phyloP scores from a whole-genome alignment of 30 jellyfish, hydroid and myxozoan genomes.

The Chironex yamaguchii region DNA sequence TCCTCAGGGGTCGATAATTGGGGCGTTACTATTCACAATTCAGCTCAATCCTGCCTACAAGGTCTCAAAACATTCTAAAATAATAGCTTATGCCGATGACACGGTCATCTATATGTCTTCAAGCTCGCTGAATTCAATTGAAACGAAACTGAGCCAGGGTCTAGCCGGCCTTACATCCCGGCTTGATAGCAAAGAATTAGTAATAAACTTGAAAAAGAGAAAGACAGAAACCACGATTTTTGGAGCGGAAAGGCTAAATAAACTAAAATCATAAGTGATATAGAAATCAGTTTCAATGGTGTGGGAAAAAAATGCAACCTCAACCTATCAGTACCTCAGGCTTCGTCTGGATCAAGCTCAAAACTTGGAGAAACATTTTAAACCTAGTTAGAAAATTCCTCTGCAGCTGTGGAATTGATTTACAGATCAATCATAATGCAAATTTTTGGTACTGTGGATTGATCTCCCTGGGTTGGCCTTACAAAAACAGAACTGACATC shows the following conservation, averaged over 20 bases:
- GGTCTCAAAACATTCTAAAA: slow-evolving; percentile 54
- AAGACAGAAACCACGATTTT: slow-evolving; percentile 59
- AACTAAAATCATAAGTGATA: slow-evolving; percentile 21
- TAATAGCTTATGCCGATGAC: slow-evolving; percentile 64
- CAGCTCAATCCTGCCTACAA: slow-evolving; percentile 57
- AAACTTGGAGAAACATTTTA: slow-evolving; percentile 35
- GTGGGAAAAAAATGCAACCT: slow-evolving; percentile 50
- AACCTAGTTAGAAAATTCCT: slow-evolving; percentile 51
- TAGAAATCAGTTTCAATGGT: slow-evolving; percentile 35
- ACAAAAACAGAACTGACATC: slow-evolving; percentile 44
- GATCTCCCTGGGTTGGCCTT: slow-evolving; percentile 14
- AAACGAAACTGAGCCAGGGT: slow-evolving; percentile 20
- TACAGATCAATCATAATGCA: slow-evolving; percentile 20
- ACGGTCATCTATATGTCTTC: slow-evolving; percentile 42
- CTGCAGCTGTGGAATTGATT: slow-evolving; percentile 48
- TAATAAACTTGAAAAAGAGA: slow-evolving; percentile 34
- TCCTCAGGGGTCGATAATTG: slow-evolving; percentile 53
- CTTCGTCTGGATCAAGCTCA: slow-evolving; percentile 46
- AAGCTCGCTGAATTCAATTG: slow-evolving; percentile 31
- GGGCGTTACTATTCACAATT: slow-evolving; percentile 52
- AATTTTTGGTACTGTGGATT: slow-evolving; percentile 40
- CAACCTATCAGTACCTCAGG: slow-evolving; percentile 49
- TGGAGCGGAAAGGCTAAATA: slow-evolving; percentile 39
- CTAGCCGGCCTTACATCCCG: slow-evolving; percentile 7
- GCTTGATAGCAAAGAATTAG: slow-evolving; percentile 25